A percentile compares a stretch with the other conserved stretches of the same genome.
These are phyloP conservation scores for Ophonus ardosiacus DNA, from an alignment of 2,888 invertebrate genomes.

Conservation along the genomic window DNA sequence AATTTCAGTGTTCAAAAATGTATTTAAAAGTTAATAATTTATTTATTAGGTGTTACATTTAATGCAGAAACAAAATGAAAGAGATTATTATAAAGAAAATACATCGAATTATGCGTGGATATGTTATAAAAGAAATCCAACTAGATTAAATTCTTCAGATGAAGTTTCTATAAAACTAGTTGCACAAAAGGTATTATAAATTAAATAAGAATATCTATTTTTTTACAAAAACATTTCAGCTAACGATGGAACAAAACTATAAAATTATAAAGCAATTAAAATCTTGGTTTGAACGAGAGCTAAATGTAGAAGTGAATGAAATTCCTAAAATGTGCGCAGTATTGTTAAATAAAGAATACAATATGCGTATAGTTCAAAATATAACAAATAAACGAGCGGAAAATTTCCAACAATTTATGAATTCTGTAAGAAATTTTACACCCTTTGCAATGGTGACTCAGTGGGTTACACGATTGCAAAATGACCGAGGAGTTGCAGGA, in stretches of 20 bases:
- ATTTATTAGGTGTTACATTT: conserved; percentile 41
- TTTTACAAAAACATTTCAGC: conserved; percentile 66
- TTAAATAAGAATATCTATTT: background rate
- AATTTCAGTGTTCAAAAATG: conserved; percentile 9
- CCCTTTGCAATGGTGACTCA: conserved; percentile 5
- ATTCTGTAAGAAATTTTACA: conserved; percentile 17
- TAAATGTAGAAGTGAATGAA: conserved; percentile 68
- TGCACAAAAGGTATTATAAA: conserved; percentile 47
- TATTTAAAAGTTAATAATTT: conserved; percentile 3
- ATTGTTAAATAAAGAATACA: conserved; percentile 67
- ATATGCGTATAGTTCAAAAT: conserved; percentile 32
- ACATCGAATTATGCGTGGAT: conserved; percentile 56
- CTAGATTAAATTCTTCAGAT: conserved; percentile 24
- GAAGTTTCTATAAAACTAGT: conserved; percentile 26
- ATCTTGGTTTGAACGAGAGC: conserved; percentile 70
- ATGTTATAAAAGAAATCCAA: conserved; percentile 42
- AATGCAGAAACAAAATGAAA: conserved; percentile 53
- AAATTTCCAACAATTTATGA: conserved; percentile 14
- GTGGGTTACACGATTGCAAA: background rate
- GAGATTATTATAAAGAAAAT: conserved; percentile 28
- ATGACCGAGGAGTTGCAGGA: background rate
- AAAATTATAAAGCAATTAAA: conserved; percentile 71
- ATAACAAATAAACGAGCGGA: conserved; percentile 28
- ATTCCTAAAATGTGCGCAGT: conserved; percentile 71
- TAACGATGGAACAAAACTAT: conserved; percentile 70